phyloP scores from a whole-genome alignment of 2,113 vertebrate genomes.

The Antigone vipio region DNA sequence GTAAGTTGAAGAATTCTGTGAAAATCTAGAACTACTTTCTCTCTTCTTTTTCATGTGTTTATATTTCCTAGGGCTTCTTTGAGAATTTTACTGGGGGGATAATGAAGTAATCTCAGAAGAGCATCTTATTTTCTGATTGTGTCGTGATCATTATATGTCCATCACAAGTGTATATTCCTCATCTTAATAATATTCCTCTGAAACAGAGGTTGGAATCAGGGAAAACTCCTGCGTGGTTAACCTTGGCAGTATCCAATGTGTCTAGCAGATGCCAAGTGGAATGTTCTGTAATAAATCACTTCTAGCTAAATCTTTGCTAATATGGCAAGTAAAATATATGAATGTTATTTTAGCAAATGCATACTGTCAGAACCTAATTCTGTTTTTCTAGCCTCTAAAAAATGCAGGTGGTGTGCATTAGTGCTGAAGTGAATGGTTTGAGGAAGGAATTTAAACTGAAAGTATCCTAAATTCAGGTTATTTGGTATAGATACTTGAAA shows the following conservation, averaged over 20 bases:
- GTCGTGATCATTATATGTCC: not conserved
- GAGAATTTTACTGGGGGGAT: not conserved
- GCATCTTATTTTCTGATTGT: not conserved
- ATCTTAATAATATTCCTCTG: not conserved
- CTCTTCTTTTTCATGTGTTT: not conserved
- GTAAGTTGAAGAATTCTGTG: not conserved
- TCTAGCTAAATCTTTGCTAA: not conserved
- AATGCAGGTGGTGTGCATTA: not conserved
- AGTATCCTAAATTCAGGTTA: not conserved
- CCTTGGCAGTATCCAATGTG: not conserved
- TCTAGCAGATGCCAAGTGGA: not conserved
- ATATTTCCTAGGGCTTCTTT: not conserved
- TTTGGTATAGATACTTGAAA: not conserved
- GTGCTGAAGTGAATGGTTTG: not conserved
- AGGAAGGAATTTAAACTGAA: not conserved
- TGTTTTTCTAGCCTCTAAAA: not conserved
- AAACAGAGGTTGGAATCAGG: not conserved
- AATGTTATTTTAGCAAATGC: slow-evolving; percentile 1
- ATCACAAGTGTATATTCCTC: not conserved
- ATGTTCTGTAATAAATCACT: not conserved
- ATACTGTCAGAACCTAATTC: not conserved
- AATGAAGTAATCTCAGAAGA: not conserved
- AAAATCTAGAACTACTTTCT: not conserved
- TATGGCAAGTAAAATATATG: not conserved
- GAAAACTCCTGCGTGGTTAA: not conserved